Evolutionary conservation across 2,113 vertebrate genomes (phyloP).

Genomic region (Urocolius indicus): DNA sequence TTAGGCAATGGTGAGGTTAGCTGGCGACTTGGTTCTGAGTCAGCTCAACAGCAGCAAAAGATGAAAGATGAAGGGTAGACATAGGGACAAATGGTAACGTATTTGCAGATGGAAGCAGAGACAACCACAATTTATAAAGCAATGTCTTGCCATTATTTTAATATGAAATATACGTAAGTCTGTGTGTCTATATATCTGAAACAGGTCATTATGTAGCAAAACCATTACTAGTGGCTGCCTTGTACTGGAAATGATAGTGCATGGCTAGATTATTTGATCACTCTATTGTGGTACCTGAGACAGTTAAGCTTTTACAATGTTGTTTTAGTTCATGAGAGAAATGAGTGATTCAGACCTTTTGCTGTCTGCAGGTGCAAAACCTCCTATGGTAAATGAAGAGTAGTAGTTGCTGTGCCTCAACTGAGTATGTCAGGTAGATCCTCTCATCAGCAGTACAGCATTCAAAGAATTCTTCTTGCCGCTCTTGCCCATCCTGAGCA

Average conservation of each 20-base stretch:
- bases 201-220: not conserved
- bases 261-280: not conserved
- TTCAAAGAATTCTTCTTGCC: not conserved
- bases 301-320: not conserved
- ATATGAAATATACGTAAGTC: not conserved
- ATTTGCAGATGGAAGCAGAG: not conserved
- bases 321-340: not conserved
- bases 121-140: not conserved
- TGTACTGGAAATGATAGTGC: not conserved
- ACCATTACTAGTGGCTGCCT: not conserved
- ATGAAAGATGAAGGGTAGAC: not conserved
- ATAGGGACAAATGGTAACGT: not conserved
- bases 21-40: not conserved
- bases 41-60: not conserved
- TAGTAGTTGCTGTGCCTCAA: not conserved
- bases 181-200: not conserved
- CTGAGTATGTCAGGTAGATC: not conserved
- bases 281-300: not conserved
- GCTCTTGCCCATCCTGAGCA: not conserved
- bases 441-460: not conserved
- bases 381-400: not conserved
- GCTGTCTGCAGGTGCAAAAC: not conserved
- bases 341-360: not conserved
- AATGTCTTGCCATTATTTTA: not conserved
- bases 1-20: not conserved